Conservation (phyloP, 2,888 invertebrate genomes). For the Ernsta delagoae region DNA sequence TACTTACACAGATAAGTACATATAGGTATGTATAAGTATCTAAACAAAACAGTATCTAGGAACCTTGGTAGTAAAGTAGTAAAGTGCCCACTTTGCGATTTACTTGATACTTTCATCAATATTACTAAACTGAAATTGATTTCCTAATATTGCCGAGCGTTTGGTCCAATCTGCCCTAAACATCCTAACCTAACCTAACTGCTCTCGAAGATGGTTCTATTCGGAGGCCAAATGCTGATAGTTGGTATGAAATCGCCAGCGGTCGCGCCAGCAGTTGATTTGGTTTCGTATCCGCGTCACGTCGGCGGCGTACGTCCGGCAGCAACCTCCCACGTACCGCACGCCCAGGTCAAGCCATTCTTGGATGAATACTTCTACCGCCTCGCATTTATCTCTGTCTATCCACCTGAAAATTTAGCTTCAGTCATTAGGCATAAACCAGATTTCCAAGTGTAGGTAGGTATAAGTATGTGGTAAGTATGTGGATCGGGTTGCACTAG, state of each 20-base stretch:
- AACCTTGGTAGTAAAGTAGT: too few species aligned
- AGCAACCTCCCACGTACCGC: conserved; percentile 96
- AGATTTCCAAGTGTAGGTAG: too few species aligned
- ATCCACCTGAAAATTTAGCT: conserved; percentile 85
- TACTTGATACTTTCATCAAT: too few species aligned
- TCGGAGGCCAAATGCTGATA: conserved; percentile 43
- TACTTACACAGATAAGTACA: background rate
- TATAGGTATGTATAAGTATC: too few species aligned
- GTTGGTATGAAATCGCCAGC: conserved; percentile 65
- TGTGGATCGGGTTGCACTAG: too few species aligned
- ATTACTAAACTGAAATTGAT: too few species aligned
- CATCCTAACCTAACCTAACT: background rate
- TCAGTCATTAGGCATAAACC: background rate
- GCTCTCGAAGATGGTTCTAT: conserved; percentile 11
- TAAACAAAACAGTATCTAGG: background rate
- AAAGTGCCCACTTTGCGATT: too few species aligned
- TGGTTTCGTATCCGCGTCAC: conserved; percentile 89
- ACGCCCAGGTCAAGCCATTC: conserved; percentile 94
- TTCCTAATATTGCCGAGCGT: too few species aligned
- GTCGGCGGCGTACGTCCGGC: conserved; percentile 93
- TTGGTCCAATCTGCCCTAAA: too few species aligned
- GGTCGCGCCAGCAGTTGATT: conserved; percentile 81
- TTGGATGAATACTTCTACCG: conserved; percentile 89
- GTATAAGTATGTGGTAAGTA: too few species aligned
- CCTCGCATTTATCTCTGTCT: conserved; percentile 88